These are phyloP conservation scores for Hololepta plana DNA, from an alignment of 2,888 invertebrate genomes.

Conservation along the genomic window DNA sequence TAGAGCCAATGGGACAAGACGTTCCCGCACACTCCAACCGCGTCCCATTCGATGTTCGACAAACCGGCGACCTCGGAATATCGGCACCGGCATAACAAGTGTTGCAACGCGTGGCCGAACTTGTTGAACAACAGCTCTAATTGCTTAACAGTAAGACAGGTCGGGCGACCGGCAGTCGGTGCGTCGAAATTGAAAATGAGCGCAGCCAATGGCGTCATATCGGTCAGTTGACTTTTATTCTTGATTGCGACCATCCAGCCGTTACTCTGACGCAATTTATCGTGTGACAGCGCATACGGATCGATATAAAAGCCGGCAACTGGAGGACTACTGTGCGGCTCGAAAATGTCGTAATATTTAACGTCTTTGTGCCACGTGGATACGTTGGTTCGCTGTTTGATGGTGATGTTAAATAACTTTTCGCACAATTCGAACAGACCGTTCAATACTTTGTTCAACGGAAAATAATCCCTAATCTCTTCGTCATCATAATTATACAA, in stretches of 20 bases:
- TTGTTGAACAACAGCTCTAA: constrained; percentile 60
- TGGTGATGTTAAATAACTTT: constrained; percentile 58
- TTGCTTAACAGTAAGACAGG: constrained; percentile 57
- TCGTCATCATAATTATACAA: constrained; percentile 53
- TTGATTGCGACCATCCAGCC: constrained; percentile 69
- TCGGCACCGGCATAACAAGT: constrained; percentile 56
- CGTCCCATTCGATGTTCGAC: constrained; percentile 87
- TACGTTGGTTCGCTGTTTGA: constrained; percentile 44
- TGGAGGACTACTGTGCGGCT: constrained; percentile 41
- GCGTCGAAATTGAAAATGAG: constrained; percentile 69
- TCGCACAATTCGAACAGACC: constrained; percentile 61
- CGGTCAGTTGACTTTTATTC: constrained; percentile 44
- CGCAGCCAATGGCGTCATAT: constrained; percentile 56
- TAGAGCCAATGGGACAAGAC: constrained; percentile 71
- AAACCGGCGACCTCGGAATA: constrained; percentile 74
- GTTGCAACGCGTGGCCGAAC: constrained; percentile 78
- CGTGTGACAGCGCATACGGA: constrained; percentile 49
- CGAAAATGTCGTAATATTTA: constrained; percentile 62
- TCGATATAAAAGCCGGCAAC: constrained; percentile 77
- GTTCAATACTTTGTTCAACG: constrained; percentile 58
- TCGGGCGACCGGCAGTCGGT: constrained; percentile 41
- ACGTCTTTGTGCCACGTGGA: constrained; percentile 79
- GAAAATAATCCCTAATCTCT: constrained; percentile 62
- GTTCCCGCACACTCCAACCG: constrained; percentile 64
- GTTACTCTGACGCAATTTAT: constrained; percentile 39